Evolutionary conservation across 1,140 invertebrate genomes (phyloP), one percentile per base, ranked within the genome.

Genomic region (Ips typographus): DNA sequence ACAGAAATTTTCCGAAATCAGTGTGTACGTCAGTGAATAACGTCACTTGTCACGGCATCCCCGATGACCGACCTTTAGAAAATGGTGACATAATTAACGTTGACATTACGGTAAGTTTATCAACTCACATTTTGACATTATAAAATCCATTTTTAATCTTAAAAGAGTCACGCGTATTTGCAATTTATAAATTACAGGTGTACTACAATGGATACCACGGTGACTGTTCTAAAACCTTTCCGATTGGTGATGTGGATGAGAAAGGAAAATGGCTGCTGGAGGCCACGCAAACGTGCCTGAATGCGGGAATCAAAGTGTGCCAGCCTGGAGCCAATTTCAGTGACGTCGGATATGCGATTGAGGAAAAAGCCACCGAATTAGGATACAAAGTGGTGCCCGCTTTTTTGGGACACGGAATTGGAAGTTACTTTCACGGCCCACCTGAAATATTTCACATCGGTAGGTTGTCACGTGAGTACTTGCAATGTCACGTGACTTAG

Each of bases 21-120:
- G 85, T 97, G 3, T 98, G 95, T 80, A 98, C 95, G 2, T 97
- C 95, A 59, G 88, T 98, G 0, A 98, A 98, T 79, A 96, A 98
- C 83, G 91, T 98, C 4, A 92, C 89, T 38, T 95, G 94, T 75
- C 96, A 98, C 85, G 96, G 95, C 38, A 96, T 98, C 75, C 96
- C 96, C 3, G 95, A 98, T 80, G 83, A 89, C 79, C 84, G 94
- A 71, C 85, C 85, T 39, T 80, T 98, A 47, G 70, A 85, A 69
- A 85, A 94, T 83, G 94, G 94, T 39, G 96, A 98, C 79, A 94
- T 96, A 65, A 84, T 98, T 8, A 96, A 95, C 82, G 87, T 98
- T 56, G 95, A 98, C 84, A 85, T 98, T 39, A 95, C 94, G 53
- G 94, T 96, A 84, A 87, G 84, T 37, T 55, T 37, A 55, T 55